Evolutionary conservation across 2,888 invertebrate species (phyloP).

Genomic region (Tricholauxania praeusta): DNA sequence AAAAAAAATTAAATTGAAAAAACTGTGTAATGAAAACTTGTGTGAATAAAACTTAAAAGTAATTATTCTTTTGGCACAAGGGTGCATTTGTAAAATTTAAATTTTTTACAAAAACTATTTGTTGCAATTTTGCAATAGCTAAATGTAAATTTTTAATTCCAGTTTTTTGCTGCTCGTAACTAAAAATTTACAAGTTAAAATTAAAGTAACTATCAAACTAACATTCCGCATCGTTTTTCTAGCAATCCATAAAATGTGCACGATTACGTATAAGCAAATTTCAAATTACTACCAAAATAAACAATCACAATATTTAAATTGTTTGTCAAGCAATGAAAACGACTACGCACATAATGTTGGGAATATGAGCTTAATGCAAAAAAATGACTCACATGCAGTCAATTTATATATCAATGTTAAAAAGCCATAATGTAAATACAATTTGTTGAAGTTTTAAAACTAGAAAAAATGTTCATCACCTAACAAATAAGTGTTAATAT

Average conservation of each 20-base stretch:
- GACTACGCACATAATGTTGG: neutral
- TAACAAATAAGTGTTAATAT: no score
- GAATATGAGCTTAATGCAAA: neutral
- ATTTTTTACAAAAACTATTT: no score
- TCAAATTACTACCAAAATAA: constrained; percentile 14
- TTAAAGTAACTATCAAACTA: neutral
- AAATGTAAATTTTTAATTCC: no score
- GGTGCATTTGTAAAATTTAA: no score
- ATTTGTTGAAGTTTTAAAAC: neutral
- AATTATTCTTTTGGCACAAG: no score
- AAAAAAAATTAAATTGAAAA: no score
- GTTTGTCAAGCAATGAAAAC: neutral
- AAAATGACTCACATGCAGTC: neutral
- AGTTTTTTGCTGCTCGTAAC: no score
- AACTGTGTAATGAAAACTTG: no score
- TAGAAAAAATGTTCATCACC: no score
- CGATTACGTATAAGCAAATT: neutral
- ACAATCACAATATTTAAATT: neutral
- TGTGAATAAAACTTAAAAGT: no score
- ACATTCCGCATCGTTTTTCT: neutral
- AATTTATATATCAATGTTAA: neutral
- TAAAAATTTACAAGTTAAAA: neutral
- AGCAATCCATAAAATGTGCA: neutral
- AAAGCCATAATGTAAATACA: neutral
- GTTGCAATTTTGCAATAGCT: no score